Evolutionary conservation across 2,888 invertebrate genomes (phyloP).

Genomic region (Cheilosia scutellata): DNA sequence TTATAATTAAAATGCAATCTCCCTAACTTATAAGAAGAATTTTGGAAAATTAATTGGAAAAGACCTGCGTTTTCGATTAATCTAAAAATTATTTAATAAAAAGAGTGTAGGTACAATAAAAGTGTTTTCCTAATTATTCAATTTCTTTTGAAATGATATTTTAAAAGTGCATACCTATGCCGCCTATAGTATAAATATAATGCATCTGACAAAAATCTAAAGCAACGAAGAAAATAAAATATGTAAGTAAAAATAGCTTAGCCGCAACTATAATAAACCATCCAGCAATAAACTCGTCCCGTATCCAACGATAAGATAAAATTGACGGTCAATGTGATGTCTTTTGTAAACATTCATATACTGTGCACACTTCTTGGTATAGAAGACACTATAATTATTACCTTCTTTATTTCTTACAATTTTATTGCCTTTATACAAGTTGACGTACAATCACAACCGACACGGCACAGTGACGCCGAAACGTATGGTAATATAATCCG

Average conservation of each 20-base stretch:
- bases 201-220: neutral
- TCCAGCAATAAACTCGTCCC: neutral
- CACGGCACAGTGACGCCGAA: neutral
- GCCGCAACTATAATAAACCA: neutral
- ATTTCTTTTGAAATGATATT: too few species aligned
- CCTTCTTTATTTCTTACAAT: conserved; percentile 13
- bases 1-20: too few species aligned
- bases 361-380: neutral
- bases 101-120: too few species aligned
- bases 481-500: conserved; percentile 20
- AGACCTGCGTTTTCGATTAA: too few species aligned
- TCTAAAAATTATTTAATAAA: too few species aligned
- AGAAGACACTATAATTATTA: conserved; percentile 33
- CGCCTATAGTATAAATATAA: neutral
- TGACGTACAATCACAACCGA: conserved; percentile 14
- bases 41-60: too few species aligned
- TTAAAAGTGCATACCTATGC: too few species aligned
- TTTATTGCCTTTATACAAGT: conserved; percentile 24
- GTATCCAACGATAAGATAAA: conserved; percentile 28
- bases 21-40: too few species aligned
- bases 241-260: neutral
- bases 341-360: conserved; percentile 14
- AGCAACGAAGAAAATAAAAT: neutral
- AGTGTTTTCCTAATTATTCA: too few species aligned
- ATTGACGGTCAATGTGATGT: conserved; percentile 24